phyloP scores from a whole-genome alignment of 1,140 invertebrate species.

The Drosophila pseudoananassae region DNA sequence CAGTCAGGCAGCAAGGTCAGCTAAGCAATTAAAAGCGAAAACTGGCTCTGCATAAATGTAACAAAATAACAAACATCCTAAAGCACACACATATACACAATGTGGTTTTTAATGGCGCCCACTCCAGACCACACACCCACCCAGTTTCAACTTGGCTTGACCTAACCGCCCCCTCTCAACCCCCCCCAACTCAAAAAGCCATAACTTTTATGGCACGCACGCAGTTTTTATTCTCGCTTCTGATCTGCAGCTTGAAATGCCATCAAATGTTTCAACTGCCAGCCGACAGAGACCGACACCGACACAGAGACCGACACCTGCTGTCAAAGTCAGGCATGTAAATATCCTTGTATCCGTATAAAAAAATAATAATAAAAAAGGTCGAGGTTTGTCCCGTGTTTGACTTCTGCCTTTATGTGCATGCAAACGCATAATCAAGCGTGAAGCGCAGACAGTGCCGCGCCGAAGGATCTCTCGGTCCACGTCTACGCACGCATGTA shows the following conservation, averaged over 20 bases:
- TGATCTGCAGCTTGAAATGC: constrained; percentile 73
- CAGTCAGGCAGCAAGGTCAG: constrained; percentile 36
- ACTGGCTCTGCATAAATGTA: constrained; percentile 46
- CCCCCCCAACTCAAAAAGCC: background rate
- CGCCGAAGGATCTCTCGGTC: constrained; percentile 13
- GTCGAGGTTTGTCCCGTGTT: constrained; percentile 72
- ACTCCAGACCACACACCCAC: background rate
- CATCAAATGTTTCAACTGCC: constrained; percentile 63
- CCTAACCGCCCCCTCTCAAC: constrained; percentile 2
- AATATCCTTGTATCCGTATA: constrained; percentile 60
- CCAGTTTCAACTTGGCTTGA: constrained; percentile 4
- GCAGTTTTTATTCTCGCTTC: constrained; percentile 50
- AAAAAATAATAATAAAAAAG: constrained; percentile 54
- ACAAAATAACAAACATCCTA: constrained; percentile 34
- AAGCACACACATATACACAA: background rate
- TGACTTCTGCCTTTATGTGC: constrained; percentile 79
- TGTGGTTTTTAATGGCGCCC: constrained; percentile 45
- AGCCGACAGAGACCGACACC: constrained; percentile 7
- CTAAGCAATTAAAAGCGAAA: constrained; percentile 52
- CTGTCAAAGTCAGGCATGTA: constrained; percentile 73
- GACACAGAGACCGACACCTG: constrained; percentile 44
- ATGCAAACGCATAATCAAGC: constrained; percentile 82
- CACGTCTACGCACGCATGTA: constrained; percentile 38
- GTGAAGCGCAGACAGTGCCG: constrained; percentile 45
- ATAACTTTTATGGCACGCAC: constrained; percentile 72